Base-by-base conservation (phyloP, 2,113 vertebrate species). In the Plecotus auritus region DNA sequence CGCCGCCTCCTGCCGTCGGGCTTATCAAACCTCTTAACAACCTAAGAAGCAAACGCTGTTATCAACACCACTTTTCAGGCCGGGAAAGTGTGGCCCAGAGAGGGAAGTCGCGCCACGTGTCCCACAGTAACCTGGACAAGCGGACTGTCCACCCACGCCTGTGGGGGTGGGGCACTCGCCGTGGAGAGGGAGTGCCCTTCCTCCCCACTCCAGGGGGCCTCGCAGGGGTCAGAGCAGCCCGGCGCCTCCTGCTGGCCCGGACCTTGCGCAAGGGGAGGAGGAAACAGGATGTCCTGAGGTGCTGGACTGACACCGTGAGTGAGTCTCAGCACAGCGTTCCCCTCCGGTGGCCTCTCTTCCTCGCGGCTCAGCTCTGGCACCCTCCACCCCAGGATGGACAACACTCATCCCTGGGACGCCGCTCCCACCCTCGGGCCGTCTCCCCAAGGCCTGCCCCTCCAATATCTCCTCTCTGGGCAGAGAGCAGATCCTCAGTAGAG, bases 261-360 rank as follows among this genome's bases (percentile, higher is more conserved):
- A 61, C 22, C 42, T 96, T 87, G 26, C 3, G 14, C 84, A 91
- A 96, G 87, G 37, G 77, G 70, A 49, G 66, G 35, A 5, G 54
- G 83, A 73, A 64, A 96, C 93, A 78, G 59, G 45, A 47, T 80
- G 95, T 93, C 66, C 83, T 51, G 32, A 83, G 86, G 67, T 92
- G 77, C 74, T 76, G 26, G 40, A 9, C 6, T 5, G 51, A 51
- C 61, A 47, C 70, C 90, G 72, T 66, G 84, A 90, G 77, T 35
- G 67, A 26, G 45, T 40, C 47, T 49, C 70, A 69, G 40, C 93
- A 51, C 47, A 22, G 42, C 47, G 82, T 35, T 91, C 47, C 67
- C 40, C 40, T 45, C 64, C 4, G 12, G 82, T 6, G 54, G 83
- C 76, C 89, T 67, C 59, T 61, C 26, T 28, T 10, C 23, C 59